Evolutionary conservation across 2,888 invertebrate genomes (phyloP).

Genomic region (Phengaris alcon): DNA sequence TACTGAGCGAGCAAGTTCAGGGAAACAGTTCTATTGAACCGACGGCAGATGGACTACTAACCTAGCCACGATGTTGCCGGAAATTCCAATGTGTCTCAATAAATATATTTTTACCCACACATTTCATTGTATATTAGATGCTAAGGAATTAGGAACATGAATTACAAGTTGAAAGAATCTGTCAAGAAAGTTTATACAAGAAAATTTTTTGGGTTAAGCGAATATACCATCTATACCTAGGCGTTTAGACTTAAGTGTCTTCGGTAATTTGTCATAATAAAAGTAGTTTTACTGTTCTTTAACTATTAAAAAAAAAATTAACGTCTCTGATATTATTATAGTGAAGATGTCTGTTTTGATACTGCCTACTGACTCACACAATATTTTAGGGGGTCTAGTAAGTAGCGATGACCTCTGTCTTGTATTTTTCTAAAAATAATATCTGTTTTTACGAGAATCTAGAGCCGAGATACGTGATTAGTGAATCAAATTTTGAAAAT

Average conservation of each 20-base stretch:
- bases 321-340: neutral
- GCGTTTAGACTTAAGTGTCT: neutral
- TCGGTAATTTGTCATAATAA: neutral
- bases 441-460: no score
- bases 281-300: neutral
- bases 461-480: no score
- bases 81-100: constrained; percentile 13
- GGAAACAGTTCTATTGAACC: constrained; percentile 69
- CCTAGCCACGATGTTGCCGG: neutral
- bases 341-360: neutral
- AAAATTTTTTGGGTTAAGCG: neutral
- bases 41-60: constrained; percentile 34
- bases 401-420: no score
- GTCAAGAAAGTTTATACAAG: neutral
- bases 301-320: neutral
- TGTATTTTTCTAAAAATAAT: no score
- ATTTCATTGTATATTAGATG: neutral
- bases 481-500: no score
- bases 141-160: neutral
- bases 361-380: no score
- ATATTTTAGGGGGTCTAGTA: no score
- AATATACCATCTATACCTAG: neutral
- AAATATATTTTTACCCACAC: neutral
- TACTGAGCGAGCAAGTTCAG: constrained; percentile 65
- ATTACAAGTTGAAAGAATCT: neutral